Evolutionary conservation across 2,113 vertebrate genomes (phyloP).

Genomic region (Aegotheles bennettii): DNA sequence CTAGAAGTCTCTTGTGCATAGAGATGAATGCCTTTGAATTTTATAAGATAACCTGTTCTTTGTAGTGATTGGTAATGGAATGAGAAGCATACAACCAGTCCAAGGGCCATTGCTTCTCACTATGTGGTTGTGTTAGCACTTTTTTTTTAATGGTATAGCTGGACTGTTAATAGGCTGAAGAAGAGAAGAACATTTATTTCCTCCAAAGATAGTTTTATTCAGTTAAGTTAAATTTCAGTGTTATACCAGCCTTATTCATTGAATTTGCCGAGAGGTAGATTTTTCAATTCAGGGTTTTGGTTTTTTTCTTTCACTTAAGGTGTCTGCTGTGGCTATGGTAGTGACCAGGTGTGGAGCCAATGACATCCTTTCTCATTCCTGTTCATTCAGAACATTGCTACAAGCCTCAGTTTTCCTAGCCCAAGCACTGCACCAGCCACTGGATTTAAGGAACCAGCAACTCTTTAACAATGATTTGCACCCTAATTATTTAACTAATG

Average conservation of each 20-base stretch:
- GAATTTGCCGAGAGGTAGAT: not conserved
- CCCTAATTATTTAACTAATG: not conserved
- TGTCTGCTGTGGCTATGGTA: not conserved
- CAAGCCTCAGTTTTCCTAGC: not conserved
- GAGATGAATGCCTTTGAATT: not conserved
- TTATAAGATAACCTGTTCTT: not conserved
- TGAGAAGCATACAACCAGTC: not conserved
- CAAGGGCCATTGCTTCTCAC: not conserved
- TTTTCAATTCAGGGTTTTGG: not conserved
- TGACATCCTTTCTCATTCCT: not conserved
- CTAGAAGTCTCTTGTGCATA: not conserved
- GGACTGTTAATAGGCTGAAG: not conserved
- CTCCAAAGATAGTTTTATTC: not conserved
- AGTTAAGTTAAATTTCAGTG: not conserved
- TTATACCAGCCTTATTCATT: not conserved
- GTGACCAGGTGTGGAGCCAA: not conserved
- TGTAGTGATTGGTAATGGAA: not conserved
- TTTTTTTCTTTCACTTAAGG: not conserved
- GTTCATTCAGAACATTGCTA: not conserved
- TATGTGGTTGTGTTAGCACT: not conserved
- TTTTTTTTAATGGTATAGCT: not conserved
- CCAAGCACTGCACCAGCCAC: not conserved
- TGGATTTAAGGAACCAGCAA: not conserved
- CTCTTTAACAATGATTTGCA: not conserved
- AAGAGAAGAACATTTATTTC: not conserved